Evolutionary conservation across 1,140 invertebrate genomes (phyloP), one percentile per base, ranked within the genome.

Genomic region (Protaetia brevitarsis): DNA sequence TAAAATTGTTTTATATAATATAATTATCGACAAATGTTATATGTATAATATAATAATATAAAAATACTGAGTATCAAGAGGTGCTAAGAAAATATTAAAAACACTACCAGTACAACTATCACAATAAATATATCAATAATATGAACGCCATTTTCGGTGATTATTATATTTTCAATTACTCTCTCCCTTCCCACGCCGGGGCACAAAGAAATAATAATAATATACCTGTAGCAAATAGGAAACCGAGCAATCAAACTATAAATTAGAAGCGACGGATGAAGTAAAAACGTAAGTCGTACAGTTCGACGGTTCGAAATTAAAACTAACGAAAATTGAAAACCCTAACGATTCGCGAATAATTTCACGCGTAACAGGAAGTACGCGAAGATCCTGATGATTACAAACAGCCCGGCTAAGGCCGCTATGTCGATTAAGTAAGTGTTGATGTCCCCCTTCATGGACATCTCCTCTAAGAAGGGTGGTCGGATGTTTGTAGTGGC

Each of bases 321-420:
- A 57, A 16, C 28, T 19, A 51, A 51, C 21, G 13, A 11, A 1
- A 2, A 51, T 19, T 51, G 11, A 23, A 51, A 62, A 26, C 3
- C 45, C 58, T 71, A 72, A 13, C 67, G 69, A 62, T 72, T 72
- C 45, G 70, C 66, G 37, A 77, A 60, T 31, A 91, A 79, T 79
- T 95, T 95, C 80, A 92, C 90, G 75, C 91, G 86, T 68, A 97
- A 81, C 56, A 95, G 91, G 78, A 95, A 88, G 76, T 96, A 97
- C 66, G 93, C 92, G 65, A 90, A 83, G 70, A 95, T 80, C 72
- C 94, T 86, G 66, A 96, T 83, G 62, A 89, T 83, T 67, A 96
- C 80, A 76, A 97, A 92, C 71, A 95, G 91, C 11, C 84, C 86
- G 68, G 87, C 80, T 11, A 96, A 82, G 3, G 92, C 91, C 13